phyloP scores from a whole-genome alignment of 1,140 invertebrate genomes.

The Drosophila fuyamai region DNA sequence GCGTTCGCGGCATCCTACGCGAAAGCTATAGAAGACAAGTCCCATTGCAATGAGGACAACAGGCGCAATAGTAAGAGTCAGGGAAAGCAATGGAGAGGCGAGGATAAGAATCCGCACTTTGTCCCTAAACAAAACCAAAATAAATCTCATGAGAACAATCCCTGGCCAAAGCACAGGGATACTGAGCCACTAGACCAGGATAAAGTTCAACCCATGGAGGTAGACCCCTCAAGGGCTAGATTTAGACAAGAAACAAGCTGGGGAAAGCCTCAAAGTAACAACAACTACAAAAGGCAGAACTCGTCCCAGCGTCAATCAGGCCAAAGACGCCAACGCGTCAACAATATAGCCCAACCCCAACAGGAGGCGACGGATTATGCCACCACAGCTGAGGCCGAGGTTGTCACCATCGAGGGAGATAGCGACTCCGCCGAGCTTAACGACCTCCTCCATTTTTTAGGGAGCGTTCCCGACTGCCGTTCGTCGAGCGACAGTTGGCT shows the following conservation, averaged over 20 bases:
- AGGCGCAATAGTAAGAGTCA: no score
- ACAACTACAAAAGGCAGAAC: constrained; percentile 15
- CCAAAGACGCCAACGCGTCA: constrained; percentile 22
- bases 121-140: no score
- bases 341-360: constrained; percentile 24
- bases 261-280: constrained; percentile 10
- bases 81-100: no score
- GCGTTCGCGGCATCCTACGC: no score
- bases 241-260: constrained; percentile 12
- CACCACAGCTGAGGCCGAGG: constrained; percentile 5
- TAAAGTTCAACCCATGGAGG: constrained; percentile 18
- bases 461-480: constrained; percentile 27
- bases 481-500: constrained; percentile 25
- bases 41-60: no score
- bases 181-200: constrained; percentile 1
- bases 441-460: no score
- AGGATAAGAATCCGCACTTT: no score
- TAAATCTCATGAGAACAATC: no score
- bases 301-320: constrained; percentile 17
- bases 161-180: constrained; percentile 3
- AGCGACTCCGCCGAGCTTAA: no score
- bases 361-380: constrained; percentile 1
- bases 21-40: no score
- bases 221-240: constrained; percentile 16
- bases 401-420: no score